These are phyloP conservation scores for Zele albiditarsus DNA, from an alignment of 2,888 invertebrate species.

Conservation along the genomic window DNA sequence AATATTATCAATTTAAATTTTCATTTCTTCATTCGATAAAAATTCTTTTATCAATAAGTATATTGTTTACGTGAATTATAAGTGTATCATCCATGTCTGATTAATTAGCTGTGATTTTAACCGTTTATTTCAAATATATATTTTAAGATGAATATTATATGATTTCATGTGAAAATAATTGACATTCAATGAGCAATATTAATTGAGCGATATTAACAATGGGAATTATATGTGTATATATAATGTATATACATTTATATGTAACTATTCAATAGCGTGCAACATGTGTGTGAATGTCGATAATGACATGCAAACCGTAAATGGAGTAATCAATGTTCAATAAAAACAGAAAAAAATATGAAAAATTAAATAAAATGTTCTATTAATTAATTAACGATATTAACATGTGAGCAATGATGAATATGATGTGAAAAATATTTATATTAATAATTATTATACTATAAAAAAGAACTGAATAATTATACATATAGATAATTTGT, in stretches of 20 bases:
- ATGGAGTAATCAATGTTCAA: not conserved
- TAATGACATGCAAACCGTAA: not conserved
- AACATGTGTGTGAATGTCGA: not conserved
- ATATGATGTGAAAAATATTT: no score
- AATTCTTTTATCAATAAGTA: slow-evolving; percentile 5
- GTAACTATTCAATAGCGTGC: not conserved
- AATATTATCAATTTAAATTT: not conserved
- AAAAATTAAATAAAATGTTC: not conserved
- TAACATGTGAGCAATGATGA: not conserved
- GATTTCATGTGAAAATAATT: not conserved
- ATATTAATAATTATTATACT: no score
- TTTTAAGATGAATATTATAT: slow-evolving; percentile 3
- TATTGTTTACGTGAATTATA: slow-evolving; percentile 2
- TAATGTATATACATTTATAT: not conserved
- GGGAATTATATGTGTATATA: not conserved
- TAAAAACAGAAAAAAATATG: not conserved
- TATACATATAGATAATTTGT: not conserved
- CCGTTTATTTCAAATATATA: not conserved
- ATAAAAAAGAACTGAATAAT: no score
- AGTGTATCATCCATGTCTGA: not conserved
- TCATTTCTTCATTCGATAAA: not conserved
- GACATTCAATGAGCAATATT: not conserved
- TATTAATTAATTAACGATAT: not conserved
- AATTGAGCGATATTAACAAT: not conserved
- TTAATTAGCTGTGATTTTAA: not conserved